Evolutionary conservation across 2,797 vertebrate species (phyloP), one percentile per base, ranked within the genome.

Genomic region (Ctenochaetus hawaiiensis): DNA sequence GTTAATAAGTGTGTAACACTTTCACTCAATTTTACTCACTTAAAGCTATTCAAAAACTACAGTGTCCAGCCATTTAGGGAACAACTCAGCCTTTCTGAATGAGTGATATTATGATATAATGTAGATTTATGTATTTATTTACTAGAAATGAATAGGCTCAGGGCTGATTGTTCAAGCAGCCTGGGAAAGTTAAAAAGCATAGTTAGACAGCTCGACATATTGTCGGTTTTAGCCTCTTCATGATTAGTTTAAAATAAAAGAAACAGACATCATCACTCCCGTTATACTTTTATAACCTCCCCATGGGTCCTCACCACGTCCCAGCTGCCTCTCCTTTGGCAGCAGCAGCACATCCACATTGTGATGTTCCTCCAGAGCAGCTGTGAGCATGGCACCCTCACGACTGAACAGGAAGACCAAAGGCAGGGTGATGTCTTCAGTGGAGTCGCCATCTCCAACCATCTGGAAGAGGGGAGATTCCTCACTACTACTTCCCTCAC

Each of bases 401-500:
- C 70, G 92, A 79, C 93, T 93, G 85, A 96, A 96, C 53, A 96
- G 90, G 79, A 96, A 96, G 17, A 96, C 92, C 76, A 96, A 84
- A 3, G 96, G 96, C 49, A 96, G 59, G 2, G 67, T 83, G 78
- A 96, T 91, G 89, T 95, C 95, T 4, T 90, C 88, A 1, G 92
- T 95, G 60, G 94, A 83, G 66, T 93, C 94, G 1, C 95, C 96
- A 8, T 96, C 96, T 20, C 95, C 96, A 16, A 96, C 95, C 96
- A 96, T 96, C 88, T 96, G 96, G 77, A 96, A 96, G 18, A 96
- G 95, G 8, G 95, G 95, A 0, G 95, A 95, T 13, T 95, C 95
- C 48, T 94, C 89, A 5, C 93, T 96, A 62, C 90, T 95, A 65
- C 95, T 96, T 56, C 94, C 96, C 54, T 95, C 94, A 6, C 84